phyloP scores from a whole-genome alignment of 2,113 vertebrate species.

The Stictonetta naevosa region DNA sequence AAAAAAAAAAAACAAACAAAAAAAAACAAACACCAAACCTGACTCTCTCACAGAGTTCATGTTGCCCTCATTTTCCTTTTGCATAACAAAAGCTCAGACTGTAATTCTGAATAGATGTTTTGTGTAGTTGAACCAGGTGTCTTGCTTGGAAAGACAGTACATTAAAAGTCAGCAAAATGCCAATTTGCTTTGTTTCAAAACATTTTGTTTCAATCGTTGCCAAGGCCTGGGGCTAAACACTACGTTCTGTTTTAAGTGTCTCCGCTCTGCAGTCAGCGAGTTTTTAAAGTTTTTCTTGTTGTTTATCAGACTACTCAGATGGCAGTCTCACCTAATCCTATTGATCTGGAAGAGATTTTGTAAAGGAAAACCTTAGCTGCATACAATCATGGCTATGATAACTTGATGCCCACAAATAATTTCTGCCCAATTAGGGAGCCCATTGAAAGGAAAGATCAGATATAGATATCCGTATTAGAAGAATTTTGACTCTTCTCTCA shows the following conservation, averaged over 20 bases:
- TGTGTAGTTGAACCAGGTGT: slow-evolving; percentile 75
- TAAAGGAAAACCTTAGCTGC: slow-evolving; percentile 14
- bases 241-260: slow-evolving; percentile 61
- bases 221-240: slow-evolving; percentile 73
- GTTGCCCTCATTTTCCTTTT: slow-evolving; percentile 70
- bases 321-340: slow-evolving; percentile 46
- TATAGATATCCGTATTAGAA: background rate
- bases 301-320: slow-evolving; percentile 32
- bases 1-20: background rate
- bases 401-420: slow-evolving; percentile 1
- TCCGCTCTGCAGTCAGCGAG: slow-evolving; percentile 17
- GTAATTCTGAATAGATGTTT: slow-evolving; percentile 69
- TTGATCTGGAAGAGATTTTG: slow-evolving; percentile 54
- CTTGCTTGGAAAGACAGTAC: slow-evolving; percentile 59
- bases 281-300: slow-evolving; percentile 17
- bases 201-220: slow-evolving; percentile 74
- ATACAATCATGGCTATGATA: background rate
- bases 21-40: background rate
- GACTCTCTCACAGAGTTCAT: slow-evolving; percentile 55
- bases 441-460: background rate
- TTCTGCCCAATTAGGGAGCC: background rate
- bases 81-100: slow-evolving; percentile 69
- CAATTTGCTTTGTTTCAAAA: slow-evolving; percentile 77
- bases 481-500: background rate
- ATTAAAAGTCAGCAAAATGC: slow-evolving; percentile 76